Conservation (phyloP, 2,888 invertebrate genomes). For the Malachius bipustulatus region DNA sequence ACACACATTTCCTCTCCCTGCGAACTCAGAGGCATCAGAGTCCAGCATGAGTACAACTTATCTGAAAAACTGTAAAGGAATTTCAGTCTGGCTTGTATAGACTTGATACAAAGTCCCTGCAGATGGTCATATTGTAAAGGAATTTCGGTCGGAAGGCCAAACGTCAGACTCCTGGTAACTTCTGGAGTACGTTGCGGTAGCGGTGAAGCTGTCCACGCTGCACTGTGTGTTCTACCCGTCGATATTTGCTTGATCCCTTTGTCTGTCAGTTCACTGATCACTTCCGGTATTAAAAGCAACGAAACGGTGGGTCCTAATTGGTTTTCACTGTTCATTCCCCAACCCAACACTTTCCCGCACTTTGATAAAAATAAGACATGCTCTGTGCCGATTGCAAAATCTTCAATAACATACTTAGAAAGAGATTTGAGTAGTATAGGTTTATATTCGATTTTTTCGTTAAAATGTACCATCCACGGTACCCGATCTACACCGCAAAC, state of each 20-base stretch:
- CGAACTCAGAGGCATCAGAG: constrained; percentile 39
- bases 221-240: constrained; percentile 50
- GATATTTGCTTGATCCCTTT: constrained; percentile 48
- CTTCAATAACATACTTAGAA: constrained; percentile 40
- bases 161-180: constrained; percentile 38
- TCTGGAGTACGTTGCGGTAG: constrained; percentile 41
- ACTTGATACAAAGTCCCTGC: constrained; percentile 38
- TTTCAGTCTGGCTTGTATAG: constrained; percentile 43
- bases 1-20: constrained; percentile 35
- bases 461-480: constrained; percentile 43
- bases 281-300: constrained; percentile 44
- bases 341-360: constrained; percentile 46
- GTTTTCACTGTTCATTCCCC: constrained; percentile 53
- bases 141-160: constrained; percentile 42
- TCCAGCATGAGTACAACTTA: constrained; percentile 47
- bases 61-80: constrained; percentile 51
- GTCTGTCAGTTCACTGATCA: constrained; percentile 40
- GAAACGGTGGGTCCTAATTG: constrained; percentile 48
- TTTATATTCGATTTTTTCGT: constrained; percentile 39
- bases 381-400: constrained; percentile 49
- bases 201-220: constrained; percentile 49
- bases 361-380: constrained; percentile 45
- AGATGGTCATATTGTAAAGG: constrained; percentile 47
- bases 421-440: constrained; percentile 42
- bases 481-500: constrained; percentile 50